Percentiles rank a stretch among this genome's conserved stretches.
Evolutionary conservation across 2,888 invertebrate species (phyloP).

Genomic region (Phymatocera aterrima): DNA sequence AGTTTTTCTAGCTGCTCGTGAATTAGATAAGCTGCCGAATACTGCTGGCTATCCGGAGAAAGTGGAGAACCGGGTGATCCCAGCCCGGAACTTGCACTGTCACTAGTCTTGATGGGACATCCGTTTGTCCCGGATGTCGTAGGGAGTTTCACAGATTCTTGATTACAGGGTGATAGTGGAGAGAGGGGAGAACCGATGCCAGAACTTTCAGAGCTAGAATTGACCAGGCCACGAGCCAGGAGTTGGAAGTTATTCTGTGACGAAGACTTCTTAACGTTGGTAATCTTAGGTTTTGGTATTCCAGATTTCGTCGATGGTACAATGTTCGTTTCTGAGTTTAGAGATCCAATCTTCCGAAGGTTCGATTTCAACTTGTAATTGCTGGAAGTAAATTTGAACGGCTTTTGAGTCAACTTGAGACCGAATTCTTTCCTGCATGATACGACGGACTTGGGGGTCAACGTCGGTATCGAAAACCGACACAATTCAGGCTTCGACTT

Average conservation of each 20-base stretch:
- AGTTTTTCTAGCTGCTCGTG: slow-evolving; percentile 65
- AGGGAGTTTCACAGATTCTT: slow-evolving; percentile 23
- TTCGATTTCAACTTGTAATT: neutral
- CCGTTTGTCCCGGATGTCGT: slow-evolving; percentile 30
- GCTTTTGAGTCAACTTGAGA: slow-evolving; percentile 19
- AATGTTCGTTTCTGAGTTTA: neutral
- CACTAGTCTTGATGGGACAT: slow-evolving; percentile 56
- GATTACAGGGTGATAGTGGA: slow-evolving; percentile 61
- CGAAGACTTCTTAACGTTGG: slow-evolving; percentile 51
- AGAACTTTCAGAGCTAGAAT: slow-evolving; percentile 68
- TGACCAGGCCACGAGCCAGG: slow-evolving; percentile 57
- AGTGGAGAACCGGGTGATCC: slow-evolving; percentile 64
- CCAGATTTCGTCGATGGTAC: slow-evolving; percentile 46
- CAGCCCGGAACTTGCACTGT: slow-evolving; percentile 65
- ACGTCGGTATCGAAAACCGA: neutral
- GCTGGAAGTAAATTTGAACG: slow-evolving; percentile 27
- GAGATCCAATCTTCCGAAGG: neutral
- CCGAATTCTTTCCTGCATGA: slow-evolving; percentile 8
- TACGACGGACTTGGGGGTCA: neutral
- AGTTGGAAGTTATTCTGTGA: slow-evolving; percentile 44
- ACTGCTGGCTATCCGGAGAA: slow-evolving; percentile 67
- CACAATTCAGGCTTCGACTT: neutral
- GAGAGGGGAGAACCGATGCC: slow-evolving; percentile 68
- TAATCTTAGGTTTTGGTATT: slow-evolving; percentile 57
- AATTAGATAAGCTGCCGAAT: slow-evolving; percentile 65